Evolutionary conservation across 2,113 vertebrate species (phyloP).

Genomic region (Columba janthina): DNA sequence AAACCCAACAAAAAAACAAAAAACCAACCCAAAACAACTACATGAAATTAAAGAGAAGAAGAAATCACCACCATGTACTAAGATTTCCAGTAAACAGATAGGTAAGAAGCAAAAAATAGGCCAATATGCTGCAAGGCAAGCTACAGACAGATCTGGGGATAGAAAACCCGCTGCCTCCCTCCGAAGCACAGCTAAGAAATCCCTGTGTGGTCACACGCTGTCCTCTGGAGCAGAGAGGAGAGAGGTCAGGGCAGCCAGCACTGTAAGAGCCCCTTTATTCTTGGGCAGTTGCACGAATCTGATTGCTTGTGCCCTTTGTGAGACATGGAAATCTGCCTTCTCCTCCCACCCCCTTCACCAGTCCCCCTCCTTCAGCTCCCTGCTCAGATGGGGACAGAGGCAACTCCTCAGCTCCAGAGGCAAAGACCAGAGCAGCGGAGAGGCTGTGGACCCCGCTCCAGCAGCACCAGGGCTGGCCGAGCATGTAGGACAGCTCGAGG

Average conservation of each 20-base stretch:
- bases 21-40: neutral
- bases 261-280: slow-evolving; percentile 68
- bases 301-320: slow-evolving; percentile 68
- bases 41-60: slow-evolving; percentile 32
- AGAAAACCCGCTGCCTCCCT: slow-evolving; percentile 9
- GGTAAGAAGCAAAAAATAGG: slow-evolving; percentile 32
- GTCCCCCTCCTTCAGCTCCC: neutral
- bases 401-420: neutral
- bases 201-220: slow-evolving; percentile 70
- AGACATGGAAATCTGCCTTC: slow-evolving; percentile 61
- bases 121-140: neutral
- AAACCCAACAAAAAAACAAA: neutral
- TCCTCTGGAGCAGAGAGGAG: slow-evolving; percentile 60
- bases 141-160: slow-evolving; percentile 12
- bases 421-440: neutral
- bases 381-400: neutral
- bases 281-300: slow-evolving; percentile 65
- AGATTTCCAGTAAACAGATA: slow-evolving; percentile 49
- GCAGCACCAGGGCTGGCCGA: rapidly evolving
- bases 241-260: slow-evolving; percentile 65
- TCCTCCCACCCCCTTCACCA: neutral
- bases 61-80: neutral
- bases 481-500: rapidly evolving
- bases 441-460: neutral
- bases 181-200: slow-evolving; percentile 49